Evolutionary conservation across 2,113 vertebrate genomes (phyloP).

Genomic region (Myrmophylax atrothorax): DNA sequence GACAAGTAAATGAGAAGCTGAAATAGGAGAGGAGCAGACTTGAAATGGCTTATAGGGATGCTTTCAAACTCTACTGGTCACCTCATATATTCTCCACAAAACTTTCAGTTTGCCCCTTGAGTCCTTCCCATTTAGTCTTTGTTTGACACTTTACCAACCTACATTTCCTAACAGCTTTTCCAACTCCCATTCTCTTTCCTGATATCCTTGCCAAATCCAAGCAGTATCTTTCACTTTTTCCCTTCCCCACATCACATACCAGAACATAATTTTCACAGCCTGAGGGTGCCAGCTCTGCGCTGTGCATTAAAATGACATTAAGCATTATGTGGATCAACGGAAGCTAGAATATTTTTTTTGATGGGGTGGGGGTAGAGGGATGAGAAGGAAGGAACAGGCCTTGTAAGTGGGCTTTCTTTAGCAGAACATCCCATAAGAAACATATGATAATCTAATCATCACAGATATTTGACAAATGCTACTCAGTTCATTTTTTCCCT

Average conservation of each 20-base stretch:
- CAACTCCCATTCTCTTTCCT: conserved; percentile 53
- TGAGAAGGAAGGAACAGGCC: conserved; percentile 1
- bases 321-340: conserved; percentile 20
- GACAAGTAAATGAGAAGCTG: not conserved
- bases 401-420: not conserved
- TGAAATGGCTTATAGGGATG: conserved; percentile 56
- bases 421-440: conserved; percentile 28
- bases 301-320: conserved; percentile 61
- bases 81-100: conserved; percentile 55
- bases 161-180: conserved; percentile 64
- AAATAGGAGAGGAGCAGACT: conserved; percentile 42
- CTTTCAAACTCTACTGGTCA: conserved; percentile 24
- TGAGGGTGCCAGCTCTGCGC: conserved; percentile 46
- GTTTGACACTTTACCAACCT: conserved; percentile 56
- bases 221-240: conserved; percentile 53
- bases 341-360: conserved; percentile 55
- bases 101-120: conserved; percentile 40
- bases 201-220: conserved; percentile 54
- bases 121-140: conserved; percentile 31
- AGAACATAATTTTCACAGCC: conserved; percentile 56
- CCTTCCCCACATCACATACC: conserved; percentile 50
- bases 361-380: conserved; percentile 40
- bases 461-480: conserved; percentile 59
- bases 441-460: conserved; percentile 68
- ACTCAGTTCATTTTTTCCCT: conserved; percentile 54